These are phyloP conservation scores for Daktulosphaira vitifoliae DNA, from an alignment of 1,140 invertebrate genomes.

Conservation along the genomic window DNA sequence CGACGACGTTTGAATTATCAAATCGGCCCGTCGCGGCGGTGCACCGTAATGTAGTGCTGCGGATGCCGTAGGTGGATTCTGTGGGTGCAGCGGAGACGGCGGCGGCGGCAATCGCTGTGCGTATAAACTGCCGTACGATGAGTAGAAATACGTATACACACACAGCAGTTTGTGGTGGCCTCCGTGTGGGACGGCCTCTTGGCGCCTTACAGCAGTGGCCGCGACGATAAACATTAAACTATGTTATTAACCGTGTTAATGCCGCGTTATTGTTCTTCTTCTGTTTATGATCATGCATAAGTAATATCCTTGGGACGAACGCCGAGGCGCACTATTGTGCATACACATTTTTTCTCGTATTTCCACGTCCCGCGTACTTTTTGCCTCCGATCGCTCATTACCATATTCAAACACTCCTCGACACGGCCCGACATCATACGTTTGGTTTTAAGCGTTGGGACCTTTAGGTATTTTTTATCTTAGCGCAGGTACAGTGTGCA, in stretches of 20 bases:
- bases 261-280: background rate
- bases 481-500: no score
- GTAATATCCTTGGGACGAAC: no score
- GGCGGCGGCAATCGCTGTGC: background rate
- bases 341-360: no score
- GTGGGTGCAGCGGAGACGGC: conserved; percentile 17
- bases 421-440: no score
- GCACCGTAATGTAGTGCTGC: background rate
- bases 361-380: no score
- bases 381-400: no score
- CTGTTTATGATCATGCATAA: background rate
- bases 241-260: conserved; percentile 27
- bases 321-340: no score
- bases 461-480: no score
- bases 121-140: background rate
- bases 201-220: conserved; percentile 18
- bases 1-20: no score
- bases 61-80: conserved; percentile 20
- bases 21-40: no score
- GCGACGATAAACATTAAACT: background rate
- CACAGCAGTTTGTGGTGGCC: background rate
- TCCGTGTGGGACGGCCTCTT: conserved; percentile 25
- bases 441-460: no score
- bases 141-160: background rate
- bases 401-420: no score